These are phyloP conservation scores for Macrotrachela quadricornifera DNA, from an alignment of 1,140 invertebrate genomes.

Conservation along the genomic window DNA sequence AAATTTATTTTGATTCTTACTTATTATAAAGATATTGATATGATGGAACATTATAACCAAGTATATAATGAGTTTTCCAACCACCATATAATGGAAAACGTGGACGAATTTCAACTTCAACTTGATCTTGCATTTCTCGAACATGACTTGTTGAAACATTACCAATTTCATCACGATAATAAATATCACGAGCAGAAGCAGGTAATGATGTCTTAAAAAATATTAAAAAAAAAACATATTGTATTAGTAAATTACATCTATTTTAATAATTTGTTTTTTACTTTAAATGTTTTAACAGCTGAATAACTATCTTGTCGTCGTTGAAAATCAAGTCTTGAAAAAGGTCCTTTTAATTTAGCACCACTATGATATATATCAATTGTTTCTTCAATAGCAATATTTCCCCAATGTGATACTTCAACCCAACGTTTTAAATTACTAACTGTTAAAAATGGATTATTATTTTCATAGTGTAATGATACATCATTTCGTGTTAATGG, in stretches of 20 bases:
- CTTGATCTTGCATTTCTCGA: conserved; percentile 51
- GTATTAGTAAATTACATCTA: not conserved
- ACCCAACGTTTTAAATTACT: conserved; percentile 60
- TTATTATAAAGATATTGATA: conserved; percentile 75
- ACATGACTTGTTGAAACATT: conserved; percentile 96
- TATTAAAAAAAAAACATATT: not conserved
- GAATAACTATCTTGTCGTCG: conserved; percentile 59
- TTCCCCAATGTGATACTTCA: conserved; percentile 96
- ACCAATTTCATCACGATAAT: conserved; percentile 90
- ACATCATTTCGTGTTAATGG: conserved; percentile 43
- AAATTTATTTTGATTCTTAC: no score
- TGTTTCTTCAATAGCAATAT: conserved; percentile 84
- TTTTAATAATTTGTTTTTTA: not conserved
- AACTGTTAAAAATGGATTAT: conserved; percentile 76
- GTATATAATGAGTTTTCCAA: conserved; percentile 86
- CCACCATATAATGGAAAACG: conserved; percentile 93
- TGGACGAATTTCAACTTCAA: conserved; percentile 77
- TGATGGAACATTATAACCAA: conserved; percentile 91
- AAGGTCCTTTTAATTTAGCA: conserved; percentile 73
- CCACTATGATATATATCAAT: conserved; percentile 76
- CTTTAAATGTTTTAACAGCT: conserved; percentile 68
- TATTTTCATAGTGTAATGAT: conserved; percentile 79
- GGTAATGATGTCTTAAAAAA: conserved; percentile 53
- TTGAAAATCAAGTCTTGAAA: conserved; percentile 82
- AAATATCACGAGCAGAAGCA: conserved; percentile 65